Base-by-base conservation (phyloP, 2,888 invertebrate genomes). In the Tenthredo mesomela region DNA sequence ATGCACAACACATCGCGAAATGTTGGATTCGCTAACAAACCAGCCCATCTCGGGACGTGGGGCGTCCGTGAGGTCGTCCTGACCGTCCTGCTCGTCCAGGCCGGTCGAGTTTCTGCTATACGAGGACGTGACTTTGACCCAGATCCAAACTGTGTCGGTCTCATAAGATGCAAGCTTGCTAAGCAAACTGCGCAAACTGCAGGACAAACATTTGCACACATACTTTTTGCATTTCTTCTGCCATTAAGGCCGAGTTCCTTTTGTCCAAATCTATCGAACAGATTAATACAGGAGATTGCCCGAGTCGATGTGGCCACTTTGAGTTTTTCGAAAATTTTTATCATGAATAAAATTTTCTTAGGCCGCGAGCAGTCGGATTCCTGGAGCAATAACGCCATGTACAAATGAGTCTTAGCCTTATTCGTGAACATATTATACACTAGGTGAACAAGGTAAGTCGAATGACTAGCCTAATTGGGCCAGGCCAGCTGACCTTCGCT, bases 81-180 rank as follows among this genome's bases (percentile, higher is more conserved):
- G 82, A 43, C 65, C 33, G 82, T 82, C 82, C 82, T 82, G 82
- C 47, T 47, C 21, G 82, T 82, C 82, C 82, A 67, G 82, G 67
- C 82, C 50, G 82, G 47, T 67, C 67, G 82, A 82, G 67, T 67
- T 29, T 47, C 33, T 61, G 61, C 61, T 37, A 43, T 73, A 80
- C 80, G 92, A 92, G 93, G 92, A 92, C 93, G 89, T 89, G 93
- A 92, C 93, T 93, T 93, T 93, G 93, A 93, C 93, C 93, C 89
- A 92, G 90, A 91, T 92, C 82, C 84, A 89, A 92, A 91, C 89
- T 90, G 90, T 90, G 91, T 88, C 90, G 78, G 89, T 86, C 87
- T 87, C 85, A 85, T 87, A 89, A 89, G 89, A 73, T 83, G 90
- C 89, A 89, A 86, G 87, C 86, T 87, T 86, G 86, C 85, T 87